These are phyloP conservation scores for Leucophora obtusa DNA, from an alignment of 2,888 invertebrate genomes.

Conservation along the genomic window DNA sequence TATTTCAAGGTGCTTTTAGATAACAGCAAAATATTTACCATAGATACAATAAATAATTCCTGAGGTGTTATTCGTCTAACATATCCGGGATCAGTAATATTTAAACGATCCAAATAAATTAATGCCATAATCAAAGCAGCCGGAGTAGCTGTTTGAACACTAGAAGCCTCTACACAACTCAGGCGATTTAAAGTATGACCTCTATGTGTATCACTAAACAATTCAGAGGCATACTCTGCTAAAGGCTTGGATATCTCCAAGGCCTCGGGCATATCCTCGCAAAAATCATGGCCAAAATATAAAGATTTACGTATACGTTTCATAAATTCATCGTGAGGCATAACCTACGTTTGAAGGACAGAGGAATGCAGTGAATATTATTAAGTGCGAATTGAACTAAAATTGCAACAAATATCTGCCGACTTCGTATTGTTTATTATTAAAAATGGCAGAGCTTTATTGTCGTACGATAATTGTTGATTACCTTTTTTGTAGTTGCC, in stretches of 20 bases:
- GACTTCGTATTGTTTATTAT: neutral
- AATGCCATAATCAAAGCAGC: conserved; percentile 95
- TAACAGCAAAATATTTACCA: conserved; percentile 82
- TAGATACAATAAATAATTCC: conserved; percentile 95
- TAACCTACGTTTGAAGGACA: conserved; percentile 68
- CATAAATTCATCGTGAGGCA: conserved; percentile 86
- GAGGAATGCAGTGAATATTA: neutral
- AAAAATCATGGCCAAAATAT: conserved; percentile 92
- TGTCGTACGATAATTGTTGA: conserved; percentile 19
- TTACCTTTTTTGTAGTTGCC: conserved; percentile 50
- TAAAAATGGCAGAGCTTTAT: neutral
- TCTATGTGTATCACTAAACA: conserved; percentile 88
- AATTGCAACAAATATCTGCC: conserved; percentile 13
- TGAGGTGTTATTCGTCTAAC: conserved; percentile 90
- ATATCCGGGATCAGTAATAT: conserved; percentile 89
- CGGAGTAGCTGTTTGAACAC: conserved; percentile 88
- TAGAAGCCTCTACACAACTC: conserved; percentile 87
- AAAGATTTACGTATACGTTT: conserved; percentile 91
- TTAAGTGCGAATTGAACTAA: neutral
- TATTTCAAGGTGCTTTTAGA: neutral
- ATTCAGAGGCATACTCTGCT: conserved; percentile 89
- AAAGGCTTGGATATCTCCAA: conserved; percentile 83
- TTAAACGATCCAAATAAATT: conserved; percentile 94
- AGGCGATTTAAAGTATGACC: conserved; percentile 88
- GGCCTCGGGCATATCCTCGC: conserved; percentile 84